Evolutionary conservation across 2,113 vertebrate genomes (phyloP).

Genomic region (Galemys pyrenaicus): DNA sequence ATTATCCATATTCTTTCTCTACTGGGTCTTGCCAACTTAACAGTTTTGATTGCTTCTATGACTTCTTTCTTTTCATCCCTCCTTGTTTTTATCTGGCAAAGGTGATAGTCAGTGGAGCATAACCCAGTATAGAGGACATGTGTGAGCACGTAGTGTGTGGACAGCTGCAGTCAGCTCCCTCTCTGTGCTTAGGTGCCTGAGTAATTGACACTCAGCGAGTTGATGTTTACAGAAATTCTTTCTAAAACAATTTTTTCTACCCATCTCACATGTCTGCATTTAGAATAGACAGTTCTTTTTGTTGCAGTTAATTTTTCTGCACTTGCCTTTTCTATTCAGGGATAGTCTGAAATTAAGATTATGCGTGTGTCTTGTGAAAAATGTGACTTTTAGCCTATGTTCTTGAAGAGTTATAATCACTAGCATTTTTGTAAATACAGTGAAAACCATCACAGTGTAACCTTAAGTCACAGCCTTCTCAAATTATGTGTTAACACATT

Average conservation of each 20-base stretch:
- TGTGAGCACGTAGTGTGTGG: too few relatives aligned
- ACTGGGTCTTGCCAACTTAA: neutral
- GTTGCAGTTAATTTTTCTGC: neutral
- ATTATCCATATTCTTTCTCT: neutral
- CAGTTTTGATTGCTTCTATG: neutral
- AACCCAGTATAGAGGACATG: neutral
- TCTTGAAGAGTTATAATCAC: neutral
- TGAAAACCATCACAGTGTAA: neutral
- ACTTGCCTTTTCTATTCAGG: neutral
- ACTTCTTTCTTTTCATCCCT: neutral
- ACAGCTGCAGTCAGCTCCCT: neutral
- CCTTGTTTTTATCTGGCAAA: neutral
- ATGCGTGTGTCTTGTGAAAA: neutral
- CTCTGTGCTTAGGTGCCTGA: accelerated
- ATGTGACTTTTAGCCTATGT: neutral
- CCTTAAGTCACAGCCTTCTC: neutral
- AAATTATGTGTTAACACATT: neutral
- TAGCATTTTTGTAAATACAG: neutral
- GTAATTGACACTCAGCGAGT: neutral
- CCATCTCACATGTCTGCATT: neutral
- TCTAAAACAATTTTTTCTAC: neutral
- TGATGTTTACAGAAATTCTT: neutral
- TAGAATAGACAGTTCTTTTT: neutral
- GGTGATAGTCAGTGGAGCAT: neutral
- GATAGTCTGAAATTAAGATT: slow-evolving; percentile 21